A percentile compares a stretch with the other conserved stretches of the same genome.
These are phyloP conservation scores for Bothrops alternatus DNA, from an alignment of 2,797 vertebrate species.

Conservation along the genomic window DNA sequence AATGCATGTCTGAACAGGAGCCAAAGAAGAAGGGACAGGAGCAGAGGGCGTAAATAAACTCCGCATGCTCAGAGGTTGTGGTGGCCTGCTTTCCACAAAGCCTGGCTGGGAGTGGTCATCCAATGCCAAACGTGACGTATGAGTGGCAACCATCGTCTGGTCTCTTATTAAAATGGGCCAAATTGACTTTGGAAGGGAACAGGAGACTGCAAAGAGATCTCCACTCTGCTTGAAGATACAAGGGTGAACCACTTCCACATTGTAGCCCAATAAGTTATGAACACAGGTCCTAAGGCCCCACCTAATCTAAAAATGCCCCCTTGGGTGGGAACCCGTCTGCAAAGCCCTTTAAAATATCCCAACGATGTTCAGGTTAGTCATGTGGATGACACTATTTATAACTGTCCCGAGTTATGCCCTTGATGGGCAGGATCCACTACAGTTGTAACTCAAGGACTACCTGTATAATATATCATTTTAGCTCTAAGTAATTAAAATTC, in stretches of 20 bases:
- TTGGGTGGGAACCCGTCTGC: background rate
- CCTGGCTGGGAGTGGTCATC: background rate
- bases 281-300: background rate
- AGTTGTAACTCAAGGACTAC: background rate
- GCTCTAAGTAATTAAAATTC: background rate
- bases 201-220: background rate
- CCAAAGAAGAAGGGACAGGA: background rate
- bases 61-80: background rate
- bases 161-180: background rate
- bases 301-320: background rate
- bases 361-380: background rate
- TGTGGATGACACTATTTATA: background rate
- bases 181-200: background rate
- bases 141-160: background rate
- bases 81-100: background rate
- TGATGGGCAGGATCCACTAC: background rate
- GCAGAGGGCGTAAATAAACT: slow-evolving; percentile 13
- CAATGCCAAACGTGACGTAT: background rate
- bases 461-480: background rate
- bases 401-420: background rate
- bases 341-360: background rate
- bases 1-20: background rate
- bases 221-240: background rate
- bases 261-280: background rate
- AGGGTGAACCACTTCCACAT: background rate